Conservation (phyloP, 2,888 invertebrate genomes). For the Galerucella nymphaeae region DNA sequence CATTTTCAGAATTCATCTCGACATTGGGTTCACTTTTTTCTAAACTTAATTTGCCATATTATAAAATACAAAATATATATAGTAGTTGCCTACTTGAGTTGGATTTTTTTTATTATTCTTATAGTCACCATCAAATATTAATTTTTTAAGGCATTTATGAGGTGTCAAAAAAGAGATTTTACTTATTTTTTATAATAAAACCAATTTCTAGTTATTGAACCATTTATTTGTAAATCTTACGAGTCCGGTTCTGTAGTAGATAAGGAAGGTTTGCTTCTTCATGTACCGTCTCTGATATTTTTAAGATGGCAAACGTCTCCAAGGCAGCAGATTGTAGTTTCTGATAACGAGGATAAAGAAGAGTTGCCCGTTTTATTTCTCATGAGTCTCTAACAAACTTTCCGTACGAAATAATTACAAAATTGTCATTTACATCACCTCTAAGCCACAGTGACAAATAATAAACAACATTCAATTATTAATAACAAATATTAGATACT, state of each 20-base stretch:
- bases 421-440: constrained; percentile 12
- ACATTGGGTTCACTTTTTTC: neutral
- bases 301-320: constrained; percentile 51
- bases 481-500: neutral
- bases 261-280: constrained; percentile 50
- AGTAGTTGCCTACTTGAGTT: no score
- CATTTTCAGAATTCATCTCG: neutral
- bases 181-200: no score
- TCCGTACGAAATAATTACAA: constrained; percentile 41
- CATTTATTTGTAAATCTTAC: neutral
- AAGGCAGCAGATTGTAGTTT: constrained; percentile 57
- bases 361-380: constrained; percentile 40
- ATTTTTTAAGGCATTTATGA: no score
- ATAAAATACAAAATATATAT: neutral
- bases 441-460: neutral
- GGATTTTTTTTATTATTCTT: no score
- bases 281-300: constrained; percentile 48
- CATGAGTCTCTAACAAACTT: constrained; percentile 42
- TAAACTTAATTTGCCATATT: neutral
- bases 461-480: neutral
- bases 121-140: no score
- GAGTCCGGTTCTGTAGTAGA: constrained; percentile 32
- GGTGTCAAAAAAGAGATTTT: no score
- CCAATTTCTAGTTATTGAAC: neutral
- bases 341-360: constrained; percentile 52